Evolutionary conservation across 2,888 invertebrate genomes (phyloP).

Genomic region (Acanthococcus lagerstroemiae): DNA sequence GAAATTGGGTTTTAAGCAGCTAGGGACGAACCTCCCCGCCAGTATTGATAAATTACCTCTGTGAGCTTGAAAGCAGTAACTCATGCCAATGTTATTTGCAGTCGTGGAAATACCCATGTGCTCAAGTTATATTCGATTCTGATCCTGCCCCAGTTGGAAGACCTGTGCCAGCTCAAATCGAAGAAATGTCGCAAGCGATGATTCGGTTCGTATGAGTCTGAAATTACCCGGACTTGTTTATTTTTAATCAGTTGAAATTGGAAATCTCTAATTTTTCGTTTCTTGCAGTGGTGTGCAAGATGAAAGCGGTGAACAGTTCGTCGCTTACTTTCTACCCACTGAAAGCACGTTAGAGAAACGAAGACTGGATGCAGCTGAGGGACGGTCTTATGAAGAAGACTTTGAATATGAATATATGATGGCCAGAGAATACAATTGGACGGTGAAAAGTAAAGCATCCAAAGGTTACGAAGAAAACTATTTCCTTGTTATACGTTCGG

Average conservation of each 20-base stretch:
- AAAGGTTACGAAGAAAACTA: conserved; percentile 96
- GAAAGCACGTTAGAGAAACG: conserved; percentile 85
- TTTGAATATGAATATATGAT: conserved; percentile 94
- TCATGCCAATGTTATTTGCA: conserved; percentile 38
- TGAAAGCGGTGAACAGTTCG: conserved; percentile 96
- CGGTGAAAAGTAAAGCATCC: conserved; percentile 92
- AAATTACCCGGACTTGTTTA: too few species aligned
- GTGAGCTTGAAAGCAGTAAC: neutral
- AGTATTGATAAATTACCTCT: too few species aligned
- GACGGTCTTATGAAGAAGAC: conserved; percentile 72
- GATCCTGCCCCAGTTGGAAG: conserved; percentile 90
- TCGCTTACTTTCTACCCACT: conserved; percentile 94
- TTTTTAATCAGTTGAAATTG: neutral
- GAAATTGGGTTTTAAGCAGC: too few species aligned
- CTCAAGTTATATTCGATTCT: conserved; percentile 95
- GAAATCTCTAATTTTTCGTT: neutral
- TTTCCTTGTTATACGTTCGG: conserved; percentile 82
- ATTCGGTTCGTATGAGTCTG: conserved; percentile 63
- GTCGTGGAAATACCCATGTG: conserved; percentile 96
- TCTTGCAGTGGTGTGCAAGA: conserved; percentile 95
- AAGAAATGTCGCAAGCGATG: conserved; percentile 99
- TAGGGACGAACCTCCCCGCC: too few species aligned
- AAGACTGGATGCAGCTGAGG: conserved; percentile 64
- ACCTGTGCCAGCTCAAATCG: conserved; percentile 76
- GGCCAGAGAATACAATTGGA: conserved; percentile 98